Base-by-base conservation (phyloP, 92 coral and sea anemone genomes). In the Epizoanthus ramosus region DNA sequence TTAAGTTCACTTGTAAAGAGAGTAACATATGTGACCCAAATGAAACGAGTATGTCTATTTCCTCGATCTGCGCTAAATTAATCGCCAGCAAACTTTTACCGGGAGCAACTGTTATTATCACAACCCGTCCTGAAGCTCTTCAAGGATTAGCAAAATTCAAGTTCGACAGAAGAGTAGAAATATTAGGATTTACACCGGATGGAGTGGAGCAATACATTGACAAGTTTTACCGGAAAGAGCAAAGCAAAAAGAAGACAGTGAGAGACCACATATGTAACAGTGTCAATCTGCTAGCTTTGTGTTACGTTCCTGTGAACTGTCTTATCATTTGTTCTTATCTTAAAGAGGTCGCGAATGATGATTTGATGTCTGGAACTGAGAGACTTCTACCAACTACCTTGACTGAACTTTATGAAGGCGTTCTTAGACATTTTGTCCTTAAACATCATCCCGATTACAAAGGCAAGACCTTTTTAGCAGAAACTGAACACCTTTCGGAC, bases 361-460 rank as follows among this genome's bases (percentile, higher is more conserved):
- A 35, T 4, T 35, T 35, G 4, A 2, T 35, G 4, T 35, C 39
- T 35, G 39, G 39, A 35, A 35, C 39, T 35, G 75, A 71, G n/a
- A 19, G 3, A 10, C n/a, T 41, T 6, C 31, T 71, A 0, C 75
- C 75, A 17, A 41, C 75, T 41, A 71, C 75, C n/a, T 9, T 71
- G 5, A 71, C 75, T 8, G 75, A 71, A 35, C 58, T 71, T 5
- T 71, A 71, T 71, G 24, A 41, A 56, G 75, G 54, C 19, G 35
- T 71, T 71, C 75, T 71, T 45, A 14, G 47, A 17, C 43, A 41
- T 56, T 71, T 71, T 71, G 19, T 47, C 9, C 21, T 71, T 41
- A 71, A 71, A 31, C 59, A 71, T 57, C 57, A 71, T 33, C 16
- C 17, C 3, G 14, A 71, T 45, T 71, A 71, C 54, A 71, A 31